A percentile compares a stretch with the other conserved stretches of the same genome.
Evolutionary conservation across 2,113 vertebrate species (phyloP).

Genomic region (Sterrhoptilus dennistouni): DNA sequence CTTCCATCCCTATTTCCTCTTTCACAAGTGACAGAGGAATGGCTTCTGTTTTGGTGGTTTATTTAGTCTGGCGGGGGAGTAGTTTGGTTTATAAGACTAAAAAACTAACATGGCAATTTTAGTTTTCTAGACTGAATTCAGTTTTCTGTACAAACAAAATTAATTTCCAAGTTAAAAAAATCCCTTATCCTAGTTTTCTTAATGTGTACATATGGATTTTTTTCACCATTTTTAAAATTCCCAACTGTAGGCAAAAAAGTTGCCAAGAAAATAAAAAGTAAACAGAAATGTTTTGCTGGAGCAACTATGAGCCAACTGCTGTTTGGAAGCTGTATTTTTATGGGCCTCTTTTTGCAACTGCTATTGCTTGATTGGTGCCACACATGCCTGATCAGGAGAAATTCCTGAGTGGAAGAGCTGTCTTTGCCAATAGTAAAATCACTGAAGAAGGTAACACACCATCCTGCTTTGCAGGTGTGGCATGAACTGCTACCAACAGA

Average conservation of each 20-base stretch:
- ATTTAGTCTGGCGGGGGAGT: not conserved
- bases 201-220: not conserved
- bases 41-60: slow-evolving; percentile 6
- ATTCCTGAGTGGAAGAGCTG: not conserved
- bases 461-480: not conserved
- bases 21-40: slow-evolving; percentile 9
- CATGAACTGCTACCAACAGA: not conserved
- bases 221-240: not conserved
- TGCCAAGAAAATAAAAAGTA: not conserved
- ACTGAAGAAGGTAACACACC: not conserved
- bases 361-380: not conserved
- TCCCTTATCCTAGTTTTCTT: not conserved
- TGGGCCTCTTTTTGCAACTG: not conserved
- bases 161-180: not conserved
- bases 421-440: not conserved
- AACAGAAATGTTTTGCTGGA: not conserved
- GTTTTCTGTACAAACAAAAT: not conserved
- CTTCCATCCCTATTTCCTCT: slow-evolving; percentile 34
- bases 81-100: not conserved
- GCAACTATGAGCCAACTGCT: not conserved
- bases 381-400: not conserved
- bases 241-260: not conserved
- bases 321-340: not conserved
- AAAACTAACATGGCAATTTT: not conserved
- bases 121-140: not conserved